Conservation (phyloP, 2,797 vertebrate genomes). For the Chiloscyllium punctatum region DNA sequence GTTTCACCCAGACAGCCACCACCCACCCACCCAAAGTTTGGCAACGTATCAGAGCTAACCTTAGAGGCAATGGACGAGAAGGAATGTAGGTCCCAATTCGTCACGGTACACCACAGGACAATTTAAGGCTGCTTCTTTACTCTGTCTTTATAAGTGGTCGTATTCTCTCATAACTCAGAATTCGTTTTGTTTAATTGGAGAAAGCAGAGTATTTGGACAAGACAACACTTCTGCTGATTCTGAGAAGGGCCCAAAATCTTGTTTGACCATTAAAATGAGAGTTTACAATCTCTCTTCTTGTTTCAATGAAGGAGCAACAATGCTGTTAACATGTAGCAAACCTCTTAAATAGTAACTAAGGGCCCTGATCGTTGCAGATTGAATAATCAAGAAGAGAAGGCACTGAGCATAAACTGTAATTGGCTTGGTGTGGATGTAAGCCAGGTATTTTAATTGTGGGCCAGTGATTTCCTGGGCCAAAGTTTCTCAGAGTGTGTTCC, state of each 20-base stretch:
- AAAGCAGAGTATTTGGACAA: background rate
- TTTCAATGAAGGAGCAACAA: background rate
- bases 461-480: background rate
- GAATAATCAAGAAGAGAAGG: background rate
- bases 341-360: background rate
- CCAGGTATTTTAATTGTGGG: background rate
- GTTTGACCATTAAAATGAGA: background rate
- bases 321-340: conserved; percentile 4
- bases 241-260: background rate
- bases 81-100: background rate
- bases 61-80: background rate
- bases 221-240: background rate
- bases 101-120: background rate
- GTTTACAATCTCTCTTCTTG: background rate
- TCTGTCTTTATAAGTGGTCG: background rate
- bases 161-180: background rate
- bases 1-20: background rate
- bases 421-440: background rate
- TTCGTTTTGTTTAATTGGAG: background rate
- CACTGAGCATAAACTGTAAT: background rate
- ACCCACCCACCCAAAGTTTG: too few relatives aligned
- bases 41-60: background rate
- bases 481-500: too few relatives aligned
- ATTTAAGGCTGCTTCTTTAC: background rate
- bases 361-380: background rate